These are phyloP conservation scores for Cyclura pinguis DNA, from an alignment of 2,797 vertebrate species.

Conservation along the genomic window DNA sequence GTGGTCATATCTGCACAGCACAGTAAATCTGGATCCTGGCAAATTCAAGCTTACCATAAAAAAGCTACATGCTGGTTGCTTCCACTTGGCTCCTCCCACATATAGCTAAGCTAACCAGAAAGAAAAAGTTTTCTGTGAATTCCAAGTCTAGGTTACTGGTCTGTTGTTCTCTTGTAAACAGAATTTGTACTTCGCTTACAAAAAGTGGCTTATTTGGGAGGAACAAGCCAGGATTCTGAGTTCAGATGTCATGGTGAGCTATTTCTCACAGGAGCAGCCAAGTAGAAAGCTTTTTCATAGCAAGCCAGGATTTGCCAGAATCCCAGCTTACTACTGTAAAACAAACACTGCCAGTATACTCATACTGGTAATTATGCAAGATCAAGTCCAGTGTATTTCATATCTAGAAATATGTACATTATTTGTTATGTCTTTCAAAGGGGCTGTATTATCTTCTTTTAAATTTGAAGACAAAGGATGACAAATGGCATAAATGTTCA, in stretches of 20 bases:
- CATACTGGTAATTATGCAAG: not conserved
- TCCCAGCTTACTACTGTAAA: no score
- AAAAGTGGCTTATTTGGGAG: not conserved
- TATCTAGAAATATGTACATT: not conserved
- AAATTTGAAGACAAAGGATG: not conserved
- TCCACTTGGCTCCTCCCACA: not conserved
- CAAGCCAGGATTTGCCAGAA: no score
- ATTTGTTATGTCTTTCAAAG: not conserved
- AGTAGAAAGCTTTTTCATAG: not conserved
- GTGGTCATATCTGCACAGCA: not conserved
- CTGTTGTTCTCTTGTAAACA: not conserved
- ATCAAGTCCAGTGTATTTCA: not conserved
- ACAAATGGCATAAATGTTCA: no score
- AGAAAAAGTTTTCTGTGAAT: not conserved
- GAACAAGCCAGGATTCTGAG: not conserved
- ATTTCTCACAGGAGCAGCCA: not conserved
- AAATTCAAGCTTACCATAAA: not conserved
- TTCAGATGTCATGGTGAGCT: not conserved
- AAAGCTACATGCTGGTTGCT: no score
- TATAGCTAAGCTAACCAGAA: not conserved
- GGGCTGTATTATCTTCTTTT: not conserved
- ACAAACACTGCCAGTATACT: no score
- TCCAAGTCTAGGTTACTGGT: not conserved
- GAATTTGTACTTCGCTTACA: not conserved
- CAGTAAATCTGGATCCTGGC: not conserved